phyloP scores from a whole-genome alignment of 2,113 vertebrate species.

The Archilochus colubris region DNA sequence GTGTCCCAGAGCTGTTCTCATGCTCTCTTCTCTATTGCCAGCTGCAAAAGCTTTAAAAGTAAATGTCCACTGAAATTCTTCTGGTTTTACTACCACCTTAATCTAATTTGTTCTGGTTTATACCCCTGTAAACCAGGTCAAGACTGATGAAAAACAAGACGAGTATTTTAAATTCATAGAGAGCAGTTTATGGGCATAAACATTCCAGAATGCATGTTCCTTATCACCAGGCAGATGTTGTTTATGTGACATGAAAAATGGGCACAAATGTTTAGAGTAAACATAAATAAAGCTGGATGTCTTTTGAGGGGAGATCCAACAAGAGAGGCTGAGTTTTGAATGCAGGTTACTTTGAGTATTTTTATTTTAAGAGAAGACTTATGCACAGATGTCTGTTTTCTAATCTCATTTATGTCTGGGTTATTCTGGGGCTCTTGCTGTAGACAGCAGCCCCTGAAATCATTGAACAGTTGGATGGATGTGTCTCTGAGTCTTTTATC shows the following conservation, averaged over 20 bases:
- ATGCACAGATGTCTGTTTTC: not conserved
- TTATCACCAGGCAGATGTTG: not conserved
- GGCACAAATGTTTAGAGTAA: not conserved
- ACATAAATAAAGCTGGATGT: not conserved
- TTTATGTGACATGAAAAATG: not conserved
- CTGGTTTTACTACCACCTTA: conserved; percentile 3
- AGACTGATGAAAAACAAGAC: not conserved
- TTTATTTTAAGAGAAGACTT: not conserved
- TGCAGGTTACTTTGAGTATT: not conserved
- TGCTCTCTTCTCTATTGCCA: not conserved
- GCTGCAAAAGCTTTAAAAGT: conserved; percentile 24
- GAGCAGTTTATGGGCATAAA: not conserved
- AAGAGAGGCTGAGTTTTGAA: not conserved
- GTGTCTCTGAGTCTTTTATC: not conserved
- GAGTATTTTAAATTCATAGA: not conserved
- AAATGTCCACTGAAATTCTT: conserved; percentile 16
- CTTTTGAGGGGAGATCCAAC: not conserved
- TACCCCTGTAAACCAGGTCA: not conserved
- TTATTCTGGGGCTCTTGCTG: not conserved
- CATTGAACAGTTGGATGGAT: not conserved
- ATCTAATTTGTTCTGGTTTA: conserved; percentile 38
- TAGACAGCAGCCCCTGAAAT: not conserved
- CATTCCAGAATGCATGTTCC: not conserved
- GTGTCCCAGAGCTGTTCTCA: not conserved
- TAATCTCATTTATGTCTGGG: not conserved